Conservation (phyloP, 2,797 vertebrate genomes). For the Hephaestus fuliginosus region DNA sequence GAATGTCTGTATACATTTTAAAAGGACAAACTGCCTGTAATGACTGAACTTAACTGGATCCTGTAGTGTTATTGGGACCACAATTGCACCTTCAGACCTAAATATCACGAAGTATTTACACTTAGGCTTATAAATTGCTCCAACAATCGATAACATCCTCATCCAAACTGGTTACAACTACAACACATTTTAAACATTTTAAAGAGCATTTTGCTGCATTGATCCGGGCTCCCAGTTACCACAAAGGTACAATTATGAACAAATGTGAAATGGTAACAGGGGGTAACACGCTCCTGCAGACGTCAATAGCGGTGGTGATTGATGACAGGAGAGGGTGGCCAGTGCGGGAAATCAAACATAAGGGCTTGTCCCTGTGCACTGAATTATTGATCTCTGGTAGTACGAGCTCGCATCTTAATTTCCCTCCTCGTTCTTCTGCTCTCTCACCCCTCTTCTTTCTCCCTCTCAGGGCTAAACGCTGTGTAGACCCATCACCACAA, state of each 20-base stretch:
- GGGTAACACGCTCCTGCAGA: background rate
- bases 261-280: constrained; percentile 29
- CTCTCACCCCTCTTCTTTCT: background rate
- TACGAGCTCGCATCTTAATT: constrained; percentile 13
- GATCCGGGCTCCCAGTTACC: constrained; percentile 15
- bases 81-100: background rate
- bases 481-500: background rate
- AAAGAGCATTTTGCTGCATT: constrained; percentile 2
- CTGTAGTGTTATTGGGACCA: background rate
- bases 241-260: constrained; percentile 37
- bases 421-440: constrained; percentile 3
- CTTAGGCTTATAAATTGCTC: background rate
- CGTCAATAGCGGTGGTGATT: constrained; percentile 51
- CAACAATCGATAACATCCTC: constrained; percentile 20
- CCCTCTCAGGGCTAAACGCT: background rate
- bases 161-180: constrained; percentile 1
- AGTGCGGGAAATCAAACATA: constrained; percentile 59
- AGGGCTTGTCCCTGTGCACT: constrained; percentile 29
- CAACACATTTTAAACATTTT: background rate
- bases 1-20: background rate
- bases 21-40: background rate
- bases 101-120: constrained; percentile 7
- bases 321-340: constrained; percentile 44
- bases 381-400: constrained; percentile 53
- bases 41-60: background rate